Evolutionary conservation across 2,113 vertebrate genomes (phyloP).

Genomic region (Pitta sordida): DNA sequence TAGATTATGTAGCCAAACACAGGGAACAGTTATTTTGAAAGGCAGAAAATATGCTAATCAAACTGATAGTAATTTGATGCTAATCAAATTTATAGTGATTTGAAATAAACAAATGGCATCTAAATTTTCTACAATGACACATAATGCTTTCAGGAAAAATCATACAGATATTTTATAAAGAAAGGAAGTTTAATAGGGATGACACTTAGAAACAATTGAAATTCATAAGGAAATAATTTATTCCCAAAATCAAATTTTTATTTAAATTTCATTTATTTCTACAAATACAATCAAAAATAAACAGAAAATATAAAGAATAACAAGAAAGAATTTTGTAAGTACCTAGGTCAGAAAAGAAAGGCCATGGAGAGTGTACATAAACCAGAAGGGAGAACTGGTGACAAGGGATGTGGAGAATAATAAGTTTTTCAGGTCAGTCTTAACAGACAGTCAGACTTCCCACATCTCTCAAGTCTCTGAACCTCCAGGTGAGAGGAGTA

Average conservation of each 20-base stretch:
- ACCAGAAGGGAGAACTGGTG: neutral
- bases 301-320: neutral
- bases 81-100: neutral
- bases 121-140: neutral
- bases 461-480: no score
- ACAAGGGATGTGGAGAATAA: rapidly evolving
- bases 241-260: neutral
- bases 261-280: neutral
- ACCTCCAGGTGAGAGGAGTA: no score
- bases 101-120: neutral
- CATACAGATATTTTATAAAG: neutral
- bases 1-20: neutral
- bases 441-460: neutral
- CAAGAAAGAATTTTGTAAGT: neutral
- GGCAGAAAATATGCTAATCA: neutral
- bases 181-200: neutral
- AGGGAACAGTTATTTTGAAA: constrained; percentile 14
- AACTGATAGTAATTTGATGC: no score
- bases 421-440: neutral
- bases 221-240: neutral
- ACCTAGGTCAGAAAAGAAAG: neutral
- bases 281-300: neutral
- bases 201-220: neutral
- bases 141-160: neutral
- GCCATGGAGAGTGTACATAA: neutral